Percentiles rank a stretch among this genome's conserved stretches.
Conservation (phyloP, 2,113 vertebrate species). For the Oncorhynchus masou region DNA sequence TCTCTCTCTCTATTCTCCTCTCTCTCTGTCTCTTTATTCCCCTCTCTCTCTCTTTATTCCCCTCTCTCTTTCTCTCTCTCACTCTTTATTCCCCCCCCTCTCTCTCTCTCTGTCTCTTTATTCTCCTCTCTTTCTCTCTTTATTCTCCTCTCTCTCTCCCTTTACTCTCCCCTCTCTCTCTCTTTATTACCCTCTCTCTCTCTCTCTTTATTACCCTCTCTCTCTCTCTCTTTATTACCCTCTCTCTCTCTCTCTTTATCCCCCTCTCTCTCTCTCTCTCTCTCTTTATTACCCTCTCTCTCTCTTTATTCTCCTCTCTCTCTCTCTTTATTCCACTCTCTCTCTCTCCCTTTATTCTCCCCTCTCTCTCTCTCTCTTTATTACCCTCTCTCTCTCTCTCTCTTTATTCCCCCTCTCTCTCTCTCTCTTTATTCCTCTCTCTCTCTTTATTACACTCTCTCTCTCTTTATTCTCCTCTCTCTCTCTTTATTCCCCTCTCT, state of each 20-base stretch:
- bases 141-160: conserved; percentile 8
- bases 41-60: too few species aligned
- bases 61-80: not conserved
- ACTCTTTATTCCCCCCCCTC: not conserved
- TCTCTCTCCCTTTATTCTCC: not conserved
- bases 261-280: not conserved
- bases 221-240: too few species aligned
- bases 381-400: not conserved
- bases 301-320: not conserved
- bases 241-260: not conserved
- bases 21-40: accelerated
- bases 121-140: not conserved
- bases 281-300: too few species aligned
- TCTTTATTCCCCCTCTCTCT: conserved; percentile 15
- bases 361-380: not conserved
- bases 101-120: not conserved
- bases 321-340: not conserved
- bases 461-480: not conserved
- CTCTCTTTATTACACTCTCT: too few species aligned
- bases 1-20: too few species aligned
- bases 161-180: too few species aligned
- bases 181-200: too few species aligned
- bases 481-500: not conserved
- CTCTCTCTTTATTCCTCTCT: too few species aligned
- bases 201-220: not conserved